Base-by-base conservation (phyloP, 2,888 invertebrate species). In the Drosophila pseudotakahashii region DNA sequence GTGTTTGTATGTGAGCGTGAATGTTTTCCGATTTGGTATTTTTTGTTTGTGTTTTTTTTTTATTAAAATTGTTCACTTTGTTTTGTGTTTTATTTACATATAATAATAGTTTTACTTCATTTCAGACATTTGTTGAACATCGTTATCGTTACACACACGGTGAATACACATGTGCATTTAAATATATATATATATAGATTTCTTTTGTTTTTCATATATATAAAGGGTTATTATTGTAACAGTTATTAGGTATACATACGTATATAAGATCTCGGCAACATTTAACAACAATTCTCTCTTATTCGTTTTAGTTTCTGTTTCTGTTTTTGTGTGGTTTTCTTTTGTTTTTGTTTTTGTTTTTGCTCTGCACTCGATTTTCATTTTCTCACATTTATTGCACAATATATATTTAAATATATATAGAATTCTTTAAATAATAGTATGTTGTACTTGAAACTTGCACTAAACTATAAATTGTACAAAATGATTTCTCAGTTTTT, bases 171-270 rank as follows among this genome's bases (percentile, higher is more conserved):
- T 54, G 53, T 53, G 42, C 55, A 37, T 63, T 57, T 62, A 61
- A 55, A 10, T 47, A 14, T 32, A 14, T 47, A 14, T 32, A 14
- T 30, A 47, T 32, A 47, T 47, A 19, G 19, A 23, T 13, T 13
- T 26, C 26, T 13, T 23, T 52, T 30, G 30, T 30, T 30, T 30
- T 7, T 7, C 4, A 51, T 58, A 34, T 62, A 36, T 54, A 55
- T 44, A 61, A 39, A 47, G 52, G 58, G 68, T 57, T 71, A 67
- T 73, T 73, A 74, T 74, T 59, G 68, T 74, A 74, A 74, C 73
- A 74, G 68, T 74, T 68, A 74, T 74, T 74, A 74, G 75, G 75
- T 74, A 74, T 74, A 70, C 70, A 70, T 70, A 70, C 62, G 72
- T 70, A 61, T 70, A 70, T 72, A 70, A 70, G 70, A 70, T 70